phyloP scores from a whole-genome alignment of 2,888 invertebrate genomes.

The Eristalis tenax region DNA sequence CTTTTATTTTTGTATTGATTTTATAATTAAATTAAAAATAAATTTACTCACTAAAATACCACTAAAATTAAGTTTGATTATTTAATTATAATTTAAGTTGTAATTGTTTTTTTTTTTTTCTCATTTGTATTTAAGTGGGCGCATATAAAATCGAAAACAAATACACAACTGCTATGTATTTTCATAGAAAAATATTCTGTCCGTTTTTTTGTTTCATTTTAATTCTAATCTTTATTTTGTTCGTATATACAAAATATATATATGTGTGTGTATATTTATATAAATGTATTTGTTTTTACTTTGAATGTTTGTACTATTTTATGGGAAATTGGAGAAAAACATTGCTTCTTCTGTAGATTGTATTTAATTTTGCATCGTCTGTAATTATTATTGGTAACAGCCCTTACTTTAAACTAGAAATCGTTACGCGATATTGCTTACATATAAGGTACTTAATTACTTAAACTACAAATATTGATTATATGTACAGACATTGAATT shows the following conservation, averaged over 20 bases:
- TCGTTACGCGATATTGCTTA: slow-evolving; percentile 9
- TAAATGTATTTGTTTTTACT: slow-evolving; percentile 32
- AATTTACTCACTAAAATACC: slow-evolving; percentile 62
- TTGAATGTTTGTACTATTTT: slow-evolving; percentile 68
- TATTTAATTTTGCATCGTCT: slow-evolving; percentile 48
- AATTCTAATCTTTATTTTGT: slow-evolving; percentile 60
- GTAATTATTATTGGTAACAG: slow-evolving; percentile 25
- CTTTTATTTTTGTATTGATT: slow-evolving; percentile 10
- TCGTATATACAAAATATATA: slow-evolving; percentile 65
- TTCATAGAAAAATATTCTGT: slow-evolving; percentile 64
- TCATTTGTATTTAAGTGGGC: slow-evolving; percentile 50
- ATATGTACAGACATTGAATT: slow-evolving; percentile 37
- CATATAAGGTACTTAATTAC: slow-evolving; percentile 18
- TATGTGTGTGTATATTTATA: slow-evolving; percentile 35
- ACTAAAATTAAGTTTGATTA: slow-evolving; percentile 71
- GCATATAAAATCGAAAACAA: slow-evolving; percentile 56
- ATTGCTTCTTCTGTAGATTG: slow-evolving; percentile 46
- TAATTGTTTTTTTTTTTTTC: neutral
- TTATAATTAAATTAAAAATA: slow-evolving; percentile 58
- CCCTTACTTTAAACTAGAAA: neutral
- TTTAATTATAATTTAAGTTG: slow-evolving; percentile 62
- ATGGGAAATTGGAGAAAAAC: slow-evolving; percentile 59
- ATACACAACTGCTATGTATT: slow-evolving; percentile 53
- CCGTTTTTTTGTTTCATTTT: slow-evolving; percentile 27
- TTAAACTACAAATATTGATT: slow-evolving; percentile 23